Evolutionary conservation across 1,140 invertebrate genomes (phyloP).

Genomic region (Sarcophaga bullata): DNA sequence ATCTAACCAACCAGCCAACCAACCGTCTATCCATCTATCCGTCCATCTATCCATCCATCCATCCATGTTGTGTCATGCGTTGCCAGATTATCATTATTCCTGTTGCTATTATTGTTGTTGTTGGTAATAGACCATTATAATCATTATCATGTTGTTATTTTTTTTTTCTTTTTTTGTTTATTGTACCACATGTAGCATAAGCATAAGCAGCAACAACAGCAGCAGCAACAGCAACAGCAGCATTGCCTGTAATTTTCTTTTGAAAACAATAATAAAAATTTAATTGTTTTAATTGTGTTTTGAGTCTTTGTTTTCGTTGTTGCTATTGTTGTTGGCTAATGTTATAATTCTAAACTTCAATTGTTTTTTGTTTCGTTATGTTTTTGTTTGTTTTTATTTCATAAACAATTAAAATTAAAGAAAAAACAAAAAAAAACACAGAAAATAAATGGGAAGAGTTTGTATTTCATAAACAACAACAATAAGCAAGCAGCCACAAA

Average conservation of each 20-base stretch:
- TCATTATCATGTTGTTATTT: neutral
- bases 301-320: neutral
- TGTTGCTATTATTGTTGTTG: neutral
- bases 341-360: neutral
- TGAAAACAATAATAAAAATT: neutral
- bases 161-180: neutral
- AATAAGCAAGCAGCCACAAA: too few species aligned
- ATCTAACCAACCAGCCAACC: too few species aligned
- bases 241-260: neutral
- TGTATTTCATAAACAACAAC: too few species aligned
- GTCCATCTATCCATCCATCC: too few species aligned
- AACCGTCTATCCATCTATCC: too few species aligned
- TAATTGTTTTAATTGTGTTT: too few species aligned
- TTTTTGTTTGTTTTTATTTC: neutral
- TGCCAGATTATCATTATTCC: neutral
- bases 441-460: too few species aligned
- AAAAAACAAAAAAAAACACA: neutral
- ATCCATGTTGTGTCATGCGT: neutral
- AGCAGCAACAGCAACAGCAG: too few species aligned
- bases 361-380: neutral
- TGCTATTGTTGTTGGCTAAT: neutral
- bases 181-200: too few species aligned
- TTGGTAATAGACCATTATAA: neutral
- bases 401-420: neutral
- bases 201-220: too few species aligned